These are phyloP conservation scores for Fundulus diaphanus DNA, from an alignment of 2,797 vertebrate species.

Conservation along the genomic window DNA sequence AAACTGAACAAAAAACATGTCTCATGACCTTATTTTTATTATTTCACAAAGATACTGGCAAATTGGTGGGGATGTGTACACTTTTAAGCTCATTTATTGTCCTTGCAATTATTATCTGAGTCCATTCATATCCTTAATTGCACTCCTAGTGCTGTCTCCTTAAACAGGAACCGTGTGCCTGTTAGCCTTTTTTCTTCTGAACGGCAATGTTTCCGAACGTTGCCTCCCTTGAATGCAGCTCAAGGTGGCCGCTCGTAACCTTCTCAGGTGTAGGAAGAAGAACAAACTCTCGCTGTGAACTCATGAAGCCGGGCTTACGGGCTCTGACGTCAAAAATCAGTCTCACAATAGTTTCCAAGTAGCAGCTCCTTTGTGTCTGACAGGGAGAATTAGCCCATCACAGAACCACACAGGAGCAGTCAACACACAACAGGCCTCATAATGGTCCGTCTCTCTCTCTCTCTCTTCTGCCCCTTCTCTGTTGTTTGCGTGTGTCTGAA, in stretches of 20 bases:
- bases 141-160: neutral
- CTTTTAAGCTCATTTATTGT: neutral
- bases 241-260: neutral
- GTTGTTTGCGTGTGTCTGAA: slow-evolving; percentile 38
- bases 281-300: slow-evolving; percentile 36
- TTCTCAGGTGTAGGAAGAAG: slow-evolving; percentile 10
- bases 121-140: neutral
- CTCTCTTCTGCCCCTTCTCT: slow-evolving; percentile 5
- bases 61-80: neutral
- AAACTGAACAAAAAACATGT: too few relatives aligned
- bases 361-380: slow-evolving; percentile 40
- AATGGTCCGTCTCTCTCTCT: slow-evolving; percentile 10
- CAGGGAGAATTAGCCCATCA: slow-evolving; percentile 33
- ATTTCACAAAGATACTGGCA: neutral
- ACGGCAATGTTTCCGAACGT: neutral
- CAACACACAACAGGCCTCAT: slow-evolving; percentile 37
- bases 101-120: too few relatives aligned
- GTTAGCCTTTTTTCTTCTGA: neutral
- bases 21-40: too few relatives aligned
- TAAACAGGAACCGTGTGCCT: neutral
- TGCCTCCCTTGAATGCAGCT: neutral
- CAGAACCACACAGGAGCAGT: slow-evolving; percentile 24
- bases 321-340: slow-evolving; percentile 30
- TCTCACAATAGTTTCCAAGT: slow-evolving; percentile 36
- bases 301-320: slow-evolving; percentile 1